Evolutionary conservation across 2,797 vertebrate species (phyloP).

Genomic region (Sebastes kiyomatsui): DNA sequence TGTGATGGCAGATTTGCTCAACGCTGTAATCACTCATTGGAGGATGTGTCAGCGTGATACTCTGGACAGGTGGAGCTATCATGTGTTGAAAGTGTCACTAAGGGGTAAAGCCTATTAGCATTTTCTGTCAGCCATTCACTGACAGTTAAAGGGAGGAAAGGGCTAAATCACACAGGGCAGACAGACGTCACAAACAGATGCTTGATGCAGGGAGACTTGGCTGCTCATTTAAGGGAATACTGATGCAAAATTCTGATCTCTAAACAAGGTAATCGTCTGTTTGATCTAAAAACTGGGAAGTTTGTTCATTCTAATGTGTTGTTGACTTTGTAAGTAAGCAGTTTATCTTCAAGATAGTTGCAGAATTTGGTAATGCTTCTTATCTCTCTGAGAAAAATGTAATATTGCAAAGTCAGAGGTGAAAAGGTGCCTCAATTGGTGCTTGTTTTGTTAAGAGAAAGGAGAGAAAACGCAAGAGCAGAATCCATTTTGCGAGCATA

Average conservation of each 20-base stretch:
- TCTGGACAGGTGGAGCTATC: constrained; percentile 67
- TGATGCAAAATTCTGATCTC: constrained; percentile 28
- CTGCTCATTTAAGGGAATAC: constrained; percentile 47
- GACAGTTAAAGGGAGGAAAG: constrained; percentile 55
- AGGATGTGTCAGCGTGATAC: constrained; percentile 24
- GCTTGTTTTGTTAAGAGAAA: neutral
- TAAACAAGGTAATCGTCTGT: constrained; percentile 52
- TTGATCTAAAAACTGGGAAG: neutral
- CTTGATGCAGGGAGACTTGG: constrained; percentile 13
- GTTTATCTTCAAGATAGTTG: neutral
- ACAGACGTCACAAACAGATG: constrained; percentile 56
- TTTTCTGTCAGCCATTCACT: constrained; percentile 66
- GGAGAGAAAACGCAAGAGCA: neutral
- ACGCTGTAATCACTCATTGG: constrained; percentile 2
- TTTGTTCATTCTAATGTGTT: constrained; percentile 21
- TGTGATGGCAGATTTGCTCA: neutral
- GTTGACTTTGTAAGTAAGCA: constrained; percentile 31
- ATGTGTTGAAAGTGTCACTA: constrained; percentile 63
- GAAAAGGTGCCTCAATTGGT: neutral
- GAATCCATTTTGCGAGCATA: constrained; percentile 18
- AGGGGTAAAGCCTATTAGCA: constrained; percentile 68
- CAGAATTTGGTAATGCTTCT: constrained; percentile 1
- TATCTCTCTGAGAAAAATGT: constrained; percentile 13
- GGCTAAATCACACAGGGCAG: constrained; percentile 51
- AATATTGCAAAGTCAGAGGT: neutral